Evolutionary conservation across 2,113 vertebrate species (phyloP).

Genomic region (Cettia cetti): DNA sequence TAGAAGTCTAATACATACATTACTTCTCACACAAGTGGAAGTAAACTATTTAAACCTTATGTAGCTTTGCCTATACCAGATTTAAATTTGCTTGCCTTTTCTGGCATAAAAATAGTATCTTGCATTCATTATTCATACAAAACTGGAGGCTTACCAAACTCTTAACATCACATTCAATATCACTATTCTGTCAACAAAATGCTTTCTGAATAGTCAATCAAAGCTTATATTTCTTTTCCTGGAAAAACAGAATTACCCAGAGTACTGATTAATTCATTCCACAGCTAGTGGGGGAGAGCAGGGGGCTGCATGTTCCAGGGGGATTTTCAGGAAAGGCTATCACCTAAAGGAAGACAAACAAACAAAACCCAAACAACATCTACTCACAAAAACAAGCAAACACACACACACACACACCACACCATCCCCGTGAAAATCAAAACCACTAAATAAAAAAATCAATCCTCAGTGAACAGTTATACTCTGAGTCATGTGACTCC

Average conservation of each 20-base stretch:
- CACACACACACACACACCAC: neutral
- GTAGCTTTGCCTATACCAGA: neutral
- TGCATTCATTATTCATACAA: neutral
- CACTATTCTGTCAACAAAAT: neutral
- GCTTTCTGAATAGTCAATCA: neutral
- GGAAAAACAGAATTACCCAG: neutral
- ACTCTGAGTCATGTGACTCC: too few species aligned
- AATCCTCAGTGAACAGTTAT: neutral
- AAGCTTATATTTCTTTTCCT: neutral
- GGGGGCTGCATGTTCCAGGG: too few species aligned
- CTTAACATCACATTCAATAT: neutral
- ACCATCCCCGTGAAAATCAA: too few species aligned
- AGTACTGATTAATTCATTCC: neutral
- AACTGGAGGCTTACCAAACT: neutral
- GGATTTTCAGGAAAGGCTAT: neutral
- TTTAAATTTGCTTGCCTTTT: neutral
- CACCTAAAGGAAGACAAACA: neutral
- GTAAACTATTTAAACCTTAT: neutral
- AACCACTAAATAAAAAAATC: too few species aligned
- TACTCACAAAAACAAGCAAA: too few species aligned
- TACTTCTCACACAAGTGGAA: neutral
- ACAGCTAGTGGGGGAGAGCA: neutral
- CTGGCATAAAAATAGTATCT: neutral
- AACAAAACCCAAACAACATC: neutral
- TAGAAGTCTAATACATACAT: neutral